Base-by-base conservation (phyloP, 2,113 vertebrate species). In the Platanista minor region DNA sequence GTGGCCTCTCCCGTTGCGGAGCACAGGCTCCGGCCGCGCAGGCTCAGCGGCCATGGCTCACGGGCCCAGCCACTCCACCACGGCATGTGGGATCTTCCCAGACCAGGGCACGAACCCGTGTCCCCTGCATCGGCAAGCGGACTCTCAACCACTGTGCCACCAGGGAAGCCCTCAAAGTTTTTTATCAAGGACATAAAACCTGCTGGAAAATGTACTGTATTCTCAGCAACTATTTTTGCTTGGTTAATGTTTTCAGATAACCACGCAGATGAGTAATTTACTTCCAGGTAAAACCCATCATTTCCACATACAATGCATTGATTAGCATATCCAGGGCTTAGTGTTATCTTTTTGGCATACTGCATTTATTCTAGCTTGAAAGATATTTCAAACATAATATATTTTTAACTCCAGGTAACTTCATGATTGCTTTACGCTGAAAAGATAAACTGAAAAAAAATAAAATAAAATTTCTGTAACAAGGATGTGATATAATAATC, bases 211-310 rank as follows among this genome's bases (percentile, higher is more conserved):
- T 64, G 41, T 81, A 59, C 29, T 72, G 6, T 83, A 7, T 62
- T 93, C 52, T 96, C 96, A 95, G 84, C 67, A 92, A 95, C 69
- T 87, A 71, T 57, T 96, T 97, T 94, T 94, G 87, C 90, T 95
- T 94, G 69, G 87, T 80, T 96, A 81, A 95, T 92, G 81, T 94
- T 90, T 97, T 95, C 52, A 78, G 72, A 95, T 20, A 91, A 49
- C 7, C 52, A 59, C 8, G 91, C 20, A 71, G 74, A 43, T 77
- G 74, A 94, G 59, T 87, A 87, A 95, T 90, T 96, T 94, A 75
- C 62, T 93, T 89, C 89, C 39, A 91, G 64, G 72, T 61, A 77
- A 97, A 96, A 96, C 90, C 39, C 80, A 87, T 96, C 95, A 87
- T 97, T 92, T 95, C 80, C 57, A 93, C 54, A 83, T 72, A 62